Conservation (phyloP, 2,888 invertebrate genomes). For the Xestobium rufovillosum region DNA sequence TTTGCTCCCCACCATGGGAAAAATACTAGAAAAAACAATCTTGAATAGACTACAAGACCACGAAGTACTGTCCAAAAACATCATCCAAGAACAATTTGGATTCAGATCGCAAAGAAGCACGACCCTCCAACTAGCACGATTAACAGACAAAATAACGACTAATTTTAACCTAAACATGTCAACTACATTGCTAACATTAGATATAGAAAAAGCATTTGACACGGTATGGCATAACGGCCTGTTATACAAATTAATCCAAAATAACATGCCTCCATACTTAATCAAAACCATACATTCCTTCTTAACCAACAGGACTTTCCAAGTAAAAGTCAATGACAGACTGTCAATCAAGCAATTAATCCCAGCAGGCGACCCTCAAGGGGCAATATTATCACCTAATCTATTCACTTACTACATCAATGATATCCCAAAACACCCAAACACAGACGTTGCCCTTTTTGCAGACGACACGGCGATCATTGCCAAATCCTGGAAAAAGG, state of each 20-base stretch:
- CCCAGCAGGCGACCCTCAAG: constrained; percentile 6
- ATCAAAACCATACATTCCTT: constrained; percentile 7
- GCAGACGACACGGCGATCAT: constrained; percentile 8
- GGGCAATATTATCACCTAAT: constrained; percentile 1
- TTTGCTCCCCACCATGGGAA: neutral
- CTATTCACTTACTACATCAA: constrained; percentile 9
- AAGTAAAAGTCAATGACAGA: constrained; percentile 2
- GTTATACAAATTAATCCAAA: constrained; percentile 6
- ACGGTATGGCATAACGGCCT: constrained; percentile 14
- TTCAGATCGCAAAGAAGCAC: constrained; percentile 16
- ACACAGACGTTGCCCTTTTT: constrained; percentile 7
- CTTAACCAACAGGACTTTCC: constrained; percentile 4
- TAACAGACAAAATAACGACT: constrained; percentile 8
- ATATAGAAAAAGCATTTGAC: constrained; percentile 14
- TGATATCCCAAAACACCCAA: constrained; percentile 4
- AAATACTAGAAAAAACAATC: constrained; percentile 21
- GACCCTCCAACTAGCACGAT: constrained; percentile 8
- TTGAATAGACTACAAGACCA: constrained; percentile 12
- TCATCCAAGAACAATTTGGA: constrained; percentile 13
- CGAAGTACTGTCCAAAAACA: constrained; percentile 5
- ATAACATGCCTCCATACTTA: constrained; percentile 3
- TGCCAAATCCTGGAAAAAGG: neutral
- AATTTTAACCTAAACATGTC: constrained; percentile 10
- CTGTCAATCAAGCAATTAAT: constrained; percentile 5
- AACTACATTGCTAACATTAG: constrained; percentile 8